Evolutionary conservation across 2,888 invertebrate species (phyloP), one percentile per base, ranked within the genome.

Genomic region (Stegana nigrithorax): DNA sequence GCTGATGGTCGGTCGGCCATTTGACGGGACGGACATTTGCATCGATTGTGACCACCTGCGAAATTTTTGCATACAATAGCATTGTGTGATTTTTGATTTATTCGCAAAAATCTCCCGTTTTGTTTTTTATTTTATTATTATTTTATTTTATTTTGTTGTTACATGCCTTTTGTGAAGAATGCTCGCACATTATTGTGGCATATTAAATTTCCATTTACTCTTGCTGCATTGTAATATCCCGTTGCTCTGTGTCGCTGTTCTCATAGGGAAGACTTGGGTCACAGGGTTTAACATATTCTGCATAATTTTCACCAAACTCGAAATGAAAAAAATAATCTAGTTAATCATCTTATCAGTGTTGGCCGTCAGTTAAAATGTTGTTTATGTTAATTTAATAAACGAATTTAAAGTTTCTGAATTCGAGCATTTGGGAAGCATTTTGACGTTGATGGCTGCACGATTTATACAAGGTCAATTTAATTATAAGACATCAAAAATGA

Each of bases 381-480:
- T 55, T 32, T 32, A 55, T 55, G 53, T 55, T 32, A 32, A 55
- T 55, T 55, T 55, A 55, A 55, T 55, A 55, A 55, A 55, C 36
- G 36, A 55, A 55, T 55, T n/a, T 55, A 36, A 21, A 36, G 36
- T 17, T n/a, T 6, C 32, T 36, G 36, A 32, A 32, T 19, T 32
- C 53, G 26, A 29, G 32, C 21, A 51, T 51, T 51, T 26, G 21
- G 17, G 27, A 17, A 32, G 32, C 53, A 21, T n/a, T n/a, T n/a
- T 50, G 26, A n/a, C 26, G 12, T 25, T 45, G 23, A 21, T 14
- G 26, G n/a, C 23, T 5, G n/a, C n/a, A 62, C 63, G 73, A 73
- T 75, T 70, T 75, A 71, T 77, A 77, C 80, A 75, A 75, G 68
- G 70, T 75, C 73, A 75, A 71, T 73, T 75, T 79, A 79, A 75